Evolutionary conservation across 2,888 invertebrate genomes (phyloP).

Genomic region (Cremastobaeus sp.): DNA sequence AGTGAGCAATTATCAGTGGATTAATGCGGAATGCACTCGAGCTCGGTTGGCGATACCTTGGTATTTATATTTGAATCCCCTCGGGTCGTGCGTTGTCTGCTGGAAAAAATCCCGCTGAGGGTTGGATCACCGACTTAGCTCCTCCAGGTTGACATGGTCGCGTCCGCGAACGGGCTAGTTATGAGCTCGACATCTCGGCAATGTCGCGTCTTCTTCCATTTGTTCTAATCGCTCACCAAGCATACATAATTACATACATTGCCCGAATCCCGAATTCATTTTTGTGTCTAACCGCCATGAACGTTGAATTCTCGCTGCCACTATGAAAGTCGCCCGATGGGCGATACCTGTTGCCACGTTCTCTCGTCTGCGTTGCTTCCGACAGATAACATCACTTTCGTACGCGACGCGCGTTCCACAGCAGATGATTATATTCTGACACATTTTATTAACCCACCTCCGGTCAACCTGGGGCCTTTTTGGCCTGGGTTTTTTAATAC

Average conservation of each 20-base stretch:
- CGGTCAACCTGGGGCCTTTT: too few species aligned
- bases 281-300: slow-evolving; percentile 27
- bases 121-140: not conserved
- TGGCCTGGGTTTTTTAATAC: too few species aligned
- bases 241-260: slow-evolving; percentile 34
- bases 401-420: too few species aligned
- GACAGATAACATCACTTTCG: slow-evolving; percentile 4
- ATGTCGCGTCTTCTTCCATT: slow-evolving; percentile 16
- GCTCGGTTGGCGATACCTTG: not conserved
- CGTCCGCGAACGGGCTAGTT: slow-evolving; percentile 1
- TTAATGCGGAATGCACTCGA: not conserved
- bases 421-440: too few species aligned
- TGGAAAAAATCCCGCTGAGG: not conserved
- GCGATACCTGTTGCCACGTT: not conserved
- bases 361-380: too few species aligned
- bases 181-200: slow-evolving; percentile 16
- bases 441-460: too few species aligned
- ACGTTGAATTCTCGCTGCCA: slow-evolving; percentile 1
- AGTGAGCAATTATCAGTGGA: slow-evolving; percentile 16
- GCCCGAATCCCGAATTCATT: slow-evolving; percentile 36
- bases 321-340: not conserved
- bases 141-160: slow-evolving; percentile 17
- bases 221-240: slow-evolving; percentile 26
- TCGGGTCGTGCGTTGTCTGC: not conserved
- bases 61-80: slow-evolving; percentile 5